phyloP scores from a whole-genome alignment of 1,140 invertebrate genomes.

The Artemia franciscana region DNA sequence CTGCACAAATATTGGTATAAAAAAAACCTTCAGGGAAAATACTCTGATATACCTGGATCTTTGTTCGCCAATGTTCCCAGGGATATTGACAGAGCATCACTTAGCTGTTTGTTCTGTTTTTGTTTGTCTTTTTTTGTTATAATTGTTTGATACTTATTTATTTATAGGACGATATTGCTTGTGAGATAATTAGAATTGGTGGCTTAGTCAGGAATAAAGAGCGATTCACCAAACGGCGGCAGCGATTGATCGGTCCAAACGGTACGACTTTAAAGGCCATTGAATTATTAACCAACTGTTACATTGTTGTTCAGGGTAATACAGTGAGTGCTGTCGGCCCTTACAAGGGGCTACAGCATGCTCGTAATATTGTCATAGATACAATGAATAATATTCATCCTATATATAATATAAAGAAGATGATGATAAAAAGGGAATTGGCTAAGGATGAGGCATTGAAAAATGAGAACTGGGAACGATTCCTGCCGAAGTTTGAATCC shows the following conservation, averaged over 20 bases:
- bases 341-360: constrained; percentile 78
- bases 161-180: constrained; percentile 63
- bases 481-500: constrained; percentile 82
- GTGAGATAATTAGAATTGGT: constrained; percentile 94
- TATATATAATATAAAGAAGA: constrained; percentile 93
- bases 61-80: too few species aligned
- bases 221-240: constrained; percentile 83
- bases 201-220: constrained; percentile 73
- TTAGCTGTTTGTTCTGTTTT: too few species aligned
- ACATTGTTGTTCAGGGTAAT: constrained; percentile 88
- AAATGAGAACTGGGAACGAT: constrained; percentile 91
- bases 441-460: constrained; percentile 71
- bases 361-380: constrained; percentile 75
- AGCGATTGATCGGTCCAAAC: constrained; percentile 84
- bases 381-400: constrained; percentile 99
- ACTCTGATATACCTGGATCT: too few species aligned
- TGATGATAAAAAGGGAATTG: constrained; percentile 94
- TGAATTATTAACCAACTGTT: constrained; percentile 91
- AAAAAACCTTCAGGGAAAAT: too few species aligned
- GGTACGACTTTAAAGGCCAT: constrained; percentile 93
- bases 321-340: constrained; percentile 92
- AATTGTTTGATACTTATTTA: not conserved
- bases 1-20: too few species aligned
- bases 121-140: constrained; percentile 1
- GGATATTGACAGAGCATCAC: too few species aligned